Conservation (phyloP, 2,888 invertebrate species). For the Lochmaea capreae region DNA sequence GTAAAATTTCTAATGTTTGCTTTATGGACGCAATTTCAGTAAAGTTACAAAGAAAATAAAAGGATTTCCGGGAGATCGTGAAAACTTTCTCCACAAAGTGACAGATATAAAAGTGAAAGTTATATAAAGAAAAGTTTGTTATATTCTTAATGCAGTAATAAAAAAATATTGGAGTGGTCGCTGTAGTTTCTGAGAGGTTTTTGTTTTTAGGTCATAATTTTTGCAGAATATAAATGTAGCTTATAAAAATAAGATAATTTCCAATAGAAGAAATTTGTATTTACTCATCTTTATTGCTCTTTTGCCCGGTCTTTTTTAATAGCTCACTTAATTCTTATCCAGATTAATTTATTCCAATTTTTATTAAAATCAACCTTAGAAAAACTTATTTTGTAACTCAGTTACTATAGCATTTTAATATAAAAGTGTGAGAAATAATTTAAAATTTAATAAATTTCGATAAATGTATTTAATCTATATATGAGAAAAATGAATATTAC, state of each 20-base stretch:
- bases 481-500: background rate
- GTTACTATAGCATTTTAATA: no score
- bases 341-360: background rate
- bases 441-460: no score
- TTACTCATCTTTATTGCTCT: no score
- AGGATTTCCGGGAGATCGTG: no score
- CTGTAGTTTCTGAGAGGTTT: no score
- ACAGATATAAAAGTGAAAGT: background rate
- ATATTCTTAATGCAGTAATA: background rate
- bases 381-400: background rate
- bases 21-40: background rate
- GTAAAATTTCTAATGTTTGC: background rate
- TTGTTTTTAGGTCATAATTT: no score
- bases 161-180: background rate
- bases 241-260: no score
- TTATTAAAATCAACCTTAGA: background rate
- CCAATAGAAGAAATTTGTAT: no score
- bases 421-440: no score
- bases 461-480: no score
- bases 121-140: no score
- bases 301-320: background rate
- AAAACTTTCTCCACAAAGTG: background rate
- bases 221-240: no score
- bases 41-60: background rate
- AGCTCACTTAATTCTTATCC: background rate